These are phyloP conservation scores for Microhierax caerulescens DNA, from an alignment of 2,797 vertebrate genomes.

Conservation along the genomic window DNA sequence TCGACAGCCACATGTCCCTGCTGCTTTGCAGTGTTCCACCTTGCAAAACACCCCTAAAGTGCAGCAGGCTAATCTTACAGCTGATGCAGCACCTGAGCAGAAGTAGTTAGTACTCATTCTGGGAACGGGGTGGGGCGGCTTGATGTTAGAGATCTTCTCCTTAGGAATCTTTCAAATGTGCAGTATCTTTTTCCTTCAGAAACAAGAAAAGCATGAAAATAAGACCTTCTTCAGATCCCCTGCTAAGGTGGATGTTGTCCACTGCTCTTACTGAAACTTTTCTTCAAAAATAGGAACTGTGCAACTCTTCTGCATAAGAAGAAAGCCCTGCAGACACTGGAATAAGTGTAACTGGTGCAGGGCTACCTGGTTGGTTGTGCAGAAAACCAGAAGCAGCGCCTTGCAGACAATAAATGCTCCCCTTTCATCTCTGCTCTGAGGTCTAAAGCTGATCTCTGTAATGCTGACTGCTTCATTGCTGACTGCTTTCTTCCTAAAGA, in stretches of 20 bases:
- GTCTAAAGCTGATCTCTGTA: conserved; percentile 7
- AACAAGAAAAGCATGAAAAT: background rate
- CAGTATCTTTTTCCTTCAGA: background rate
- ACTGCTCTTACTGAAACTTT: background rate
- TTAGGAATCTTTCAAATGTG: background rate
- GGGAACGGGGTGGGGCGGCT: background rate
- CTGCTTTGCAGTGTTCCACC: background rate
- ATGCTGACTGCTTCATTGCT: conserved; percentile 36
- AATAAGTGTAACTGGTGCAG: conserved; percentile 5
- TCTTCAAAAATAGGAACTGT: background rate
- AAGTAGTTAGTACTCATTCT: background rate
- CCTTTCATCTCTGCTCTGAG: conserved; percentile 35
- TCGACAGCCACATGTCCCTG: background rate
- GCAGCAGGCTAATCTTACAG: background rate
- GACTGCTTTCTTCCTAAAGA: conserved; percentile 8
- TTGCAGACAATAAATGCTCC: conserved; percentile 2
- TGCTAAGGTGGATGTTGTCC: background rate
- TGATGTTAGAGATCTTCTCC: background rate
- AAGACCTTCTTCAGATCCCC: background rate
- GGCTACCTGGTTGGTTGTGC: background rate
- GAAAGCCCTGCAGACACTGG: background rate
- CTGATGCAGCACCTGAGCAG: background rate
- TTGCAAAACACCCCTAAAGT: background rate
- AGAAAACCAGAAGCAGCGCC: background rate
- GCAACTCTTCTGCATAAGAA: background rate